Base-by-base conservation (phyloP, 2,113 vertebrate species). In the Aegotheles bennettii region DNA sequence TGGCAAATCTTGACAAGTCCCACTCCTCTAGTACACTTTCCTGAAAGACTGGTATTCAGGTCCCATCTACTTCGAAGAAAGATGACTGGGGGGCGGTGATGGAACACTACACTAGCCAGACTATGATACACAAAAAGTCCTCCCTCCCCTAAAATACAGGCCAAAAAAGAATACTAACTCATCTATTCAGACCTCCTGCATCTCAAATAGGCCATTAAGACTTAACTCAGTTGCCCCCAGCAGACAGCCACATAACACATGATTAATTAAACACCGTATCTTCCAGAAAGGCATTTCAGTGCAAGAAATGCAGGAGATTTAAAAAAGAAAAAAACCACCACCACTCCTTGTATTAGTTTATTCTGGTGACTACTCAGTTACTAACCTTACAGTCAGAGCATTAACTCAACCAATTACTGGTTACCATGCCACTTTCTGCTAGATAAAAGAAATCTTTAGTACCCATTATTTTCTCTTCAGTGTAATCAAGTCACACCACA, bases 1-100 rank as follows among this genome's bases (percentile, higher is more conserved):
- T 33, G 53, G 13, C 26, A 83, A 64, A 83, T 47, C 51, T 3
- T 50, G 50, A 26, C 24, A 51, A 25, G 13, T 51, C 14, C 13
- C 13, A 26, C 50, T 51, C 23, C 48, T 70, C 23, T 11, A 57
- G 10, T 7, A 70, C 2, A 35, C 29, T 75, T 80, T 73, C 64
- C 29, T 84, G 54, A 13, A 86, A 67, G 33, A 28, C 11, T 76
- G 8, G 24, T 43, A 26, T 47, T 84, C 4, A 59, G 26, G n/a
- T 26, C 15, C n/a, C 13, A 80, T 21, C 35, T 45, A 40, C 77
- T 65, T 11, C 69, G 13, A 42, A 84, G 23, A 68, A 80, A 56
- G 42, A 23, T 33, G 11, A 36, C 0, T 15, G 17, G 3, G 17
- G 38, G 11, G 7, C 1, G 25, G 5, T n/a, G 3, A 4, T 16